Evolutionary conservation across 2,113 vertebrate species (phyloP), one percentile per base, ranked within the genome.

Genomic region (Chamaea fasciata): DNA sequence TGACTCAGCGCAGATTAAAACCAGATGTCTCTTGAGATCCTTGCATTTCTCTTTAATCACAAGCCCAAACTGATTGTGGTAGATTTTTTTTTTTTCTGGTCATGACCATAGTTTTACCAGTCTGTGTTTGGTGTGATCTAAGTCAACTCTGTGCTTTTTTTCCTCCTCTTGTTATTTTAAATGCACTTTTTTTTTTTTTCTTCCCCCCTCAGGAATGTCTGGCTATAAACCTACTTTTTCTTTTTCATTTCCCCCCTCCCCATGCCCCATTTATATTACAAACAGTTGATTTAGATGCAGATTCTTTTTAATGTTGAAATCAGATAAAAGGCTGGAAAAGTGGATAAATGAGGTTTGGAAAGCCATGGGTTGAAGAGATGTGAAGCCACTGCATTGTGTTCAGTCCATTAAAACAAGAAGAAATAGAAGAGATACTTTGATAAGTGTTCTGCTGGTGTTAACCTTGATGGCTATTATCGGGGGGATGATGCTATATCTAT

Each of bases 371-470:
- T 96, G 86, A 41, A 82, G 97, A 98, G 98, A 98, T 98, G 98
- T 98, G 98, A 97, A 97, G 95, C 97, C 97, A 97, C 96, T 97
- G 97, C 96, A 97, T 97, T 98, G 96, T 98, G 98, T 98, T 97
- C 97, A 98, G 98, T 98, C 98, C 98, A 99, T 99, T 99, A 99
- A 98, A 98, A 98, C 97, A 94, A 97, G 97, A 97, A 97, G 97
- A 97, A 98, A 97, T 97, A 97, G 96, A 95, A 96, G 97, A 98
- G 98, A 98, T 98, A 98, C 97, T 98, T 99, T 99, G 98, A 99
- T 99, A 99, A 99, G 99, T 99, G 98, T 98, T 98, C 97, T 98
- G 98, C 98, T 98, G 98, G 98, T 97, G 98, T 99, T 99, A 99
- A 99, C 99, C 99, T 99, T 99, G 99, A 98, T 99, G 98, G 98